Percentiles rank a stretch among this genome's conserved stretches.
Conservation (phyloP, 2,113 vertebrate species). For the Salvelinus fontinalis region DNA sequence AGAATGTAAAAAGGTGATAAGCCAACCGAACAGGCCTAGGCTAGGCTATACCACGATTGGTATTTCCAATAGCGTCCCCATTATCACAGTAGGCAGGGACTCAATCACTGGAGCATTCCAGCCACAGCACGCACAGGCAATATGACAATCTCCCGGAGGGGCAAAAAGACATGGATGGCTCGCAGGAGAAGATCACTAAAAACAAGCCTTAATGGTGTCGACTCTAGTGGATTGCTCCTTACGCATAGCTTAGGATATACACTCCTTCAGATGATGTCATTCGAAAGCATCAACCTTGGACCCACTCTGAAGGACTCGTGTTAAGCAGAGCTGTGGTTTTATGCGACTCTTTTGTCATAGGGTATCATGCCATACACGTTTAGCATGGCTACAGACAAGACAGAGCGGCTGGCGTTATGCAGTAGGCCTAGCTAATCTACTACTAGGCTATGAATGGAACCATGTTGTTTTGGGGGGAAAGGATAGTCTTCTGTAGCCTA, state of each 20-base stretch:
- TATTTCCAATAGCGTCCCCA: slow-evolving; percentile 68
- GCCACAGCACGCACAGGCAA: slow-evolving; percentile 68
- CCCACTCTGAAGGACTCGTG: neutral
- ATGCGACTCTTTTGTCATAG: too few species aligned
- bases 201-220: neutral
- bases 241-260: neutral
- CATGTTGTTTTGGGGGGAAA: neutral
- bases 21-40: slow-evolving; percentile 76
- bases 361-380: too few species aligned
- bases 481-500: neutral
- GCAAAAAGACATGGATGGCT: neutral
- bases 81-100: slow-evolving; percentile 69
- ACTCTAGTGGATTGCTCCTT: neutral
- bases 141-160: slow-evolving; percentile 66
- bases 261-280: neutral
- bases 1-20: slow-evolving; percentile 72
- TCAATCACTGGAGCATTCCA: slow-evolving; percentile 74
- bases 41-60: slow-evolving; percentile 45
- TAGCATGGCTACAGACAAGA: too few species aligned
- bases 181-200: neutral
- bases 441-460: neutral
- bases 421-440: too few species aligned
- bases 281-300: neutral
- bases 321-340: neutral
- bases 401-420: too few species aligned